These are phyloP conservation scores for Lutraria lutraria DNA, from an alignment of 2,888 invertebrate species.

Conservation along the genomic window DNA sequence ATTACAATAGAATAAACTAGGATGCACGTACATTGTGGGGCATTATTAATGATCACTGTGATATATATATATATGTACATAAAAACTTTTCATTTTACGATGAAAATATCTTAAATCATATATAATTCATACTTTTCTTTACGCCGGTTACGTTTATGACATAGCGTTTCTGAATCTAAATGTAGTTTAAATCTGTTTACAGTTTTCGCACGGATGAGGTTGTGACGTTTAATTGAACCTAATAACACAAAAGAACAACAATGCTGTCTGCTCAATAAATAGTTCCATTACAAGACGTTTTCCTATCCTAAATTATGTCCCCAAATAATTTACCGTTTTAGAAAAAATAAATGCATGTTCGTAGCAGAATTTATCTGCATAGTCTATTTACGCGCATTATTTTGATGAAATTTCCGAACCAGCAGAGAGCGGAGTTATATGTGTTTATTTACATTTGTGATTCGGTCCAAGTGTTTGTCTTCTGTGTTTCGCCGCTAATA, in stretches of 20 bases:
- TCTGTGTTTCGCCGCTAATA: slow-evolving; percentile 68
- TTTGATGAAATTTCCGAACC: neutral
- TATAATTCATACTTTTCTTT: no score
- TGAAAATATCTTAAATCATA: no score
- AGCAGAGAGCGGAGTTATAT: slow-evolving; percentile 79
- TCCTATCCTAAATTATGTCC: neutral
- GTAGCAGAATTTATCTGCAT: neutral
- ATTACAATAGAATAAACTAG: no score
- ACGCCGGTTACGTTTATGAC: neutral
- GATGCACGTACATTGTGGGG: no score
- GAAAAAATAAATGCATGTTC: neutral
- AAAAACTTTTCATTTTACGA: no score
- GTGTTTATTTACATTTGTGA: slow-evolving; percentile 85
- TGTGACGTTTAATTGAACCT: slow-evolving; percentile 79
- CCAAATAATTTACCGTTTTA: neutral
- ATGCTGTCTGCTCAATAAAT: slow-evolving; percentile 61
- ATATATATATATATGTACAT: no score
- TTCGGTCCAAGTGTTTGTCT: slow-evolving; percentile 82
- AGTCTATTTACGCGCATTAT: neutral
- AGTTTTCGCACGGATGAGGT: slow-evolving; percentile 84
- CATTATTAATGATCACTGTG: no score
- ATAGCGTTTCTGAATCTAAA: neutral
- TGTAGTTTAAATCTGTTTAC: slow-evolving; percentile 51
- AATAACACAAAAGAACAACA: slow-evolving; percentile 68
- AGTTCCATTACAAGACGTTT: slow-evolving; percentile 18